Base-by-base conservation (phyloP, 1,140 invertebrate genomes). In the Drosophila ambigua region DNA sequence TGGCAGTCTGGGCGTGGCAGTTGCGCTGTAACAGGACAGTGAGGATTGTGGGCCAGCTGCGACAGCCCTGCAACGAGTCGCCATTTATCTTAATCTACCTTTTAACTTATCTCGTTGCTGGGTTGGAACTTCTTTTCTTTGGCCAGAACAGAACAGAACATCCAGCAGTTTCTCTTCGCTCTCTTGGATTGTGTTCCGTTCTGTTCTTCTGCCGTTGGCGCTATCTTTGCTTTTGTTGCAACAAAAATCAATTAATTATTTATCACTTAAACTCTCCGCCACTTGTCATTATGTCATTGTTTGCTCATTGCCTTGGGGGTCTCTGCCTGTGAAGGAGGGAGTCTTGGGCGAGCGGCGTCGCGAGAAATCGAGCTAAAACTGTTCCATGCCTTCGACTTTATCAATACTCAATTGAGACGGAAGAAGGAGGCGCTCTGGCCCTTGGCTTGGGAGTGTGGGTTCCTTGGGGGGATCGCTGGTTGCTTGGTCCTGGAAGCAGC, bases 201-300 rank as follows among this genome's bases (percentile, higher is more conserved):
- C 45, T 13, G 9, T 54, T 4, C 20, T 31, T 35, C 43, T 43
- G 9, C 39, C 15, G 23, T 46, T 55, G 11, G 39, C 49, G 51
- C 57, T 67, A 63, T 77, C 52, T 78, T 69, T 68, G 76, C 80
- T 68, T 77, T 88, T 89, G 84, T 84, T 88, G 79, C 82, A 85
- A 91, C 79, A 88, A 79, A 88, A 88, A 91, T 91, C 90, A 91
- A 91, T 91, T 91, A 91, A 91, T 91, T 91, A 91, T 91, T 91
- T 91, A 91, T 91, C 90, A 91, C 90, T 91, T 91, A 91, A 91
- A 91, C 85, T 91, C 89, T 90, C 82, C 90, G 79, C 84, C 81
- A 91, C 90, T 91, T 91, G 90, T 91, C 90, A 91, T 91, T 91
- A 91, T 91, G 90, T 90, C 90, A 91, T 91, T 91, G 90, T 91